Evolutionary conservation across 2,888 invertebrate genomes (phyloP), one percentile per base, ranked within the genome.

Genomic region (Caenorhabditis becei): DNA sequence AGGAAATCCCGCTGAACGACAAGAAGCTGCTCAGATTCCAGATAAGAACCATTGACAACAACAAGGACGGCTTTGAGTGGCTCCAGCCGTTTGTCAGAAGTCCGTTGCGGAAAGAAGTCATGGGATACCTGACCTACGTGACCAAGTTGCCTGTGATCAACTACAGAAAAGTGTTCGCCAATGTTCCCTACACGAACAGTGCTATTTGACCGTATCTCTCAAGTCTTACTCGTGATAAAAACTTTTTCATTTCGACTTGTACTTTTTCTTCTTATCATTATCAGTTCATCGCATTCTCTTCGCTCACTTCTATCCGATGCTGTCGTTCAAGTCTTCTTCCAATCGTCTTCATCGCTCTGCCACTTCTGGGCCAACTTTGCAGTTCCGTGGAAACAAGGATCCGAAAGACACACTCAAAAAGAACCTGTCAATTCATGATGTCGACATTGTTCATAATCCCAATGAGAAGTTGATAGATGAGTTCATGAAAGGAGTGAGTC

Each of bases 131-230:
- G 53, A 32, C 23, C 14, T 66, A 66, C 11, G n/a, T 14, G 7
- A 53, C 63, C 26, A 41, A 66, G 4, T 14, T 37, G 10, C 75
- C 66, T n/a, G 32, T 20, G 3, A 61, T 75, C 23, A 53, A 75
- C 61, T 75, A 75, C 47, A 41, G 23, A 18, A 75, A 75, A 23
- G 75, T 61, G 26, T 75, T 75, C 44, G 66, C 20, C 44, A 75
- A 66, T 23, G 59, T 54, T n/a, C 75, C 75, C n/a, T 75, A 75
- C n/a, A 75, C 75, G 16, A 66, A 35, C 47, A 51, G 75, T 67
- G 75, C 61, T 1, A 54, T 61, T 23, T 75, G 74, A 74, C 47
- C n/a, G 26, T n/a, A 14, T 32, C n/a, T n/a, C 35, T 32, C n/a
- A 35, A 8, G 16, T 10, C 14, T 16, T 14, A 26, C 28, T 3